Evolutionary conservation across 2,113 vertebrate genomes (phyloP), one percentile per base, ranked within the genome.

Genomic region (Misgurnus mizolepis): DNA sequence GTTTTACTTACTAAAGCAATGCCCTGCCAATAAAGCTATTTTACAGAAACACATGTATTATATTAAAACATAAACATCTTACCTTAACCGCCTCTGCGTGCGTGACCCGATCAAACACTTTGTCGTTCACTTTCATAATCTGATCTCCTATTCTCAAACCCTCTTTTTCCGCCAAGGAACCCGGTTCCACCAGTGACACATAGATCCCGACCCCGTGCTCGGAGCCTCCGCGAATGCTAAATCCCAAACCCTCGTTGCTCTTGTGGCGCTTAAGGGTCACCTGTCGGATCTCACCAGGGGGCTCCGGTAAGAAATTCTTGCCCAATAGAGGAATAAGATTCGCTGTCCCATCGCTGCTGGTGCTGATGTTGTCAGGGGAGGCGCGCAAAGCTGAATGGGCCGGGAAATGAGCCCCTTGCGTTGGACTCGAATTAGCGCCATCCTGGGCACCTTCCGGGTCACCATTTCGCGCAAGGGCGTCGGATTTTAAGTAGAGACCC

Each of bases 181-280:
- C 96, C 0, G 96, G 96, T 66, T 98, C 97, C 90, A 99, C 97
- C 72, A 98, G 94, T 0, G 97, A 98, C 85, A 99, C 96, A 68
- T 96, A 98, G 92, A 99, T 98, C 0, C 96, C 97, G 58, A 98
- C 96, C 0, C 97, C 96, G 80, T 98, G 97, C 92, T 99, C 97
- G 6, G 97, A 94, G 0, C 97, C 97, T 0, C 97, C 97, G 5
- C 97, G 96, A 89, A 99, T 98, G 85, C 97, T 99, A 93, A 99
- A 98, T 70, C 97, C 97, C 87, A 99, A 88, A 3, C 97, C 97
- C 78, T 98, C 96, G 81, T 97, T 93, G 88, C 95, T 96, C 84
- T 96, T 96, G 92, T 94, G 94, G 41, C 97, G 91, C 88, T 95
- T 93, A 81, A 99, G 94, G 83, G 88, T 93, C 82, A 98, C 94